Conservation (phyloP, 2,113 vertebrate species). For the Gulo gulo region DNA sequence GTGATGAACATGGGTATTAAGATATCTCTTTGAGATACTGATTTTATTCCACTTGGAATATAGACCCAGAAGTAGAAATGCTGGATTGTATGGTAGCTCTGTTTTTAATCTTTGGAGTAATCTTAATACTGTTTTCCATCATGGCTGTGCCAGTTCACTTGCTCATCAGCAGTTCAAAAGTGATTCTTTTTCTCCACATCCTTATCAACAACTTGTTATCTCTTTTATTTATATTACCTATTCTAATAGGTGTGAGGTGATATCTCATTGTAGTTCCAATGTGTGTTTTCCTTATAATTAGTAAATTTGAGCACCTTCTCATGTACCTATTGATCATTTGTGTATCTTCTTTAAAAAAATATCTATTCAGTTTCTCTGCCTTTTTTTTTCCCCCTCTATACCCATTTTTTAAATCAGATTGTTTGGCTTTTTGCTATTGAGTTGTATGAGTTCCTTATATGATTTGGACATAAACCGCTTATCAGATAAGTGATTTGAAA, state of each 20-base stretch:
- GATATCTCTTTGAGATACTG: not conserved
- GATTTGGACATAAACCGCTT: not conserved
- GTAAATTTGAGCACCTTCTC: not conserved
- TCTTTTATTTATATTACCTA: not conserved
- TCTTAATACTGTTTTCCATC: not conserved
- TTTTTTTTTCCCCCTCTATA: not conserved
- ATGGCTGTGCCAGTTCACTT: not conserved
- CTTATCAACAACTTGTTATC: not conserved
- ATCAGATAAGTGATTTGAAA: not conserved
- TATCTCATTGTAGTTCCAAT: not conserved
- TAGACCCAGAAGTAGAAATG: not conserved
- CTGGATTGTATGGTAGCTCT: not conserved
- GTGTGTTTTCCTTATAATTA: not conserved
- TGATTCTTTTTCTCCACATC: not conserved
- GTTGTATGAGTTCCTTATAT: not conserved
- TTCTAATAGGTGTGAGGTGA: not conserved
- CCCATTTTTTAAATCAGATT: not conserved
- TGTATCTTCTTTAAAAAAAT: not conserved
- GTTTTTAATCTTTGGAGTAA: not conserved
- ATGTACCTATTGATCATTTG: not conserved
- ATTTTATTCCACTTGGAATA: not conserved
- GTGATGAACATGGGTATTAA: not conserved
- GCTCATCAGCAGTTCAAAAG: not conserved
- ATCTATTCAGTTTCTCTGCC: not conserved
- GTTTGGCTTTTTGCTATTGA: not conserved